Conservation (phyloP, 2,888 invertebrate species). For the Sthenelais limicola region DNA sequence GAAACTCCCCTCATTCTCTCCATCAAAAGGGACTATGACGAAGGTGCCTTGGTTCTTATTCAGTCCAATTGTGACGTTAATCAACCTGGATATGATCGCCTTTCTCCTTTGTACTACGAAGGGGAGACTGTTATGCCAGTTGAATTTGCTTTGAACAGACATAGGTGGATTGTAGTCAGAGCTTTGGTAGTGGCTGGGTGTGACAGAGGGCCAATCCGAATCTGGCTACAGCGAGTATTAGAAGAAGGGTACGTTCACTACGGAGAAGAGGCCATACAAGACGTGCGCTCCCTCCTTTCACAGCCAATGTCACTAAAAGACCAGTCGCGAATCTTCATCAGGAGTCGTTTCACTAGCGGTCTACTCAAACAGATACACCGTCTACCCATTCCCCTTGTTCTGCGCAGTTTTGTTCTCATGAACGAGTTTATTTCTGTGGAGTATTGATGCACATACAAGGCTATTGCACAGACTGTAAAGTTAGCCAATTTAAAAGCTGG, state of each 20-base stretch:
- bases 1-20: slow-evolving; percentile 15
- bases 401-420: slow-evolving; percentile 28
- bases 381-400: slow-evolving; percentile 11
- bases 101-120: slow-evolving; percentile 26
- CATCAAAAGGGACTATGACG: slow-evolving; percentile 28
- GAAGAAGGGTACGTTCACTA: slow-evolving; percentile 26
- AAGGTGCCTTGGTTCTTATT: slow-evolving; percentile 14
- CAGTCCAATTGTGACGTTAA: slow-evolving; percentile 16
- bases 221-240: slow-evolving; percentile 8
- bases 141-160: slow-evolving; percentile 27
- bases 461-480: no score
- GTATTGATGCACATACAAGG: no score
- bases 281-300: background rate
- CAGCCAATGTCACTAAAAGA: slow-evolving; percentile 26
- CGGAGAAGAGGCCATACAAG: slow-evolving; percentile 20
- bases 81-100: slow-evolving; percentile 27
- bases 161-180: slow-evolving; percentile 16
- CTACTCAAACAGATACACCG: slow-evolving; percentile 5
- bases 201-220: background rate
- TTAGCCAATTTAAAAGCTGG: no score
- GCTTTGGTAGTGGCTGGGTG: slow-evolving; percentile 25
- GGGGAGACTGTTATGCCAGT: slow-evolving; percentile 20
- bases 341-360: background rate
- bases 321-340: slow-evolving; percentile 26
- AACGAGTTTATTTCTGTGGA: slow-evolving; percentile 22